Evolutionary conservation across 2,888 invertebrate genomes (phyloP), one percentile per base, ranked within the genome.

Genomic region (Tiphia femorata): DNA sequence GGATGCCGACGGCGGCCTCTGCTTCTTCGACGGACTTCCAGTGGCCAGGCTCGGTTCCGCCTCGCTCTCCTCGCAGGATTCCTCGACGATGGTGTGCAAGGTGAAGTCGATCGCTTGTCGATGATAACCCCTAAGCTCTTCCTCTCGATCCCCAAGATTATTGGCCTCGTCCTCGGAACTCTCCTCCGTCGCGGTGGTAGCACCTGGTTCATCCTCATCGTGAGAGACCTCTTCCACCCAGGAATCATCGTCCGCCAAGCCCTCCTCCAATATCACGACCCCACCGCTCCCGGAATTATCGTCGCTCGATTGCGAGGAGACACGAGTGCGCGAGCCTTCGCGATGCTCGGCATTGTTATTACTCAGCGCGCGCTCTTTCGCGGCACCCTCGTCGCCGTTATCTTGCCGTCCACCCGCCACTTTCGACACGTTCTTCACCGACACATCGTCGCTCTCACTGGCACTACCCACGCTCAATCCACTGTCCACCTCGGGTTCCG

Each of bases 11-110:
- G 90, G 87, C 27, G 91, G 91, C 51, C 92, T 86, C 65, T 87
- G 87, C 86, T 77, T 83, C 88, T 85, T 86, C 87, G 76, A 83
- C 82, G 68, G 85, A 60, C 61, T 83, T 53, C 70, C 78, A 0
- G 67, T 81, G 1, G 82, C 76, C 10, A 80, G 21, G 25, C 75
- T 77, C 37, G 89, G 90, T 74, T 94, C 94, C 59, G 92, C 88
- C 84, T 94, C 94, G 83, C 95, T 95, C 84, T 96, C 96, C 85
- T 96, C 96, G 82, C 96, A 96, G 75, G 95, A 95, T 84, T 96
- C 96, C 85, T 96, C 96, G 21, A 95, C 92, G 70, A 96, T 96
- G 0, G 96, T 96, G 79, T 96, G 96, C 62, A 96, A 85, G 1
- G 95, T 95, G 80, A 95, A 95, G 84, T 96, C 95, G 75, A 95